phyloP scores from a whole-genome alignment of 2,797 vertebrate genomes.

The Coranthus polyacanthus region DNA sequence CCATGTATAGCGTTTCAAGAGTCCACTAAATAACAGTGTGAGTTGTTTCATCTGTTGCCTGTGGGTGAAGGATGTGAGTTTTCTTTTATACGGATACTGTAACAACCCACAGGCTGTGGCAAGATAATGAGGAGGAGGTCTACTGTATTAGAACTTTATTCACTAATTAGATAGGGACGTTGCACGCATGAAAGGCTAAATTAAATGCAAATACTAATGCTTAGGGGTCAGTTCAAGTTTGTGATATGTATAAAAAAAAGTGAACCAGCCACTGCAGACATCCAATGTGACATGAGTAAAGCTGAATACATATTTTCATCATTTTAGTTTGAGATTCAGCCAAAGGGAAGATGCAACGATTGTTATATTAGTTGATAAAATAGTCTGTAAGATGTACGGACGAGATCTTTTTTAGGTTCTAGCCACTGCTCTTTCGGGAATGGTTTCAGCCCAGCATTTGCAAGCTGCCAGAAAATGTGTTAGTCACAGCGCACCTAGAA shows the following conservation, averaged over 20 bases:
- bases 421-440: conserved; percentile 7
- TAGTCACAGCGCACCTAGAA: conserved; percentile 69
- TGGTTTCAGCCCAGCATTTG: conserved; percentile 20
- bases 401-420: too few species aligned
- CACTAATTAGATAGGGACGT: conserved; percentile 68
- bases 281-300: conserved; percentile 49
- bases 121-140: conserved; percentile 65
- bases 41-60: conserved; percentile 15
- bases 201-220: conserved; percentile 61
- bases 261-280: conserved; percentile 8
- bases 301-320: conserved; percentile 53
- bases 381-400: too few species aligned
- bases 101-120: conserved; percentile 49
- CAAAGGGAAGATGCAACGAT: conserved; percentile 27
- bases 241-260: conserved; percentile 27
- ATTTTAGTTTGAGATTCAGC: conserved; percentile 43
- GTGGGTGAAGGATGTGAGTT: conserved; percentile 25
- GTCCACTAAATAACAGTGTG: too few species aligned
- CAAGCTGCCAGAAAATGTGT: conserved; percentile 54
- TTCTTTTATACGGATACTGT: conserved; percentile 34
- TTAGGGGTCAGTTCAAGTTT: conserved; percentile 49
- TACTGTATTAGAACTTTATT: conserved; percentile 62
- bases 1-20: too few species aligned
- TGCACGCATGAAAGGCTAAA: conserved; percentile 50
- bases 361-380: conserved; percentile 32